Evolutionary conservation across 2,888 invertebrate species (phyloP), one percentile per base, ranked within the genome.

Genomic region (Rotaria magnacalcarata): DNA sequence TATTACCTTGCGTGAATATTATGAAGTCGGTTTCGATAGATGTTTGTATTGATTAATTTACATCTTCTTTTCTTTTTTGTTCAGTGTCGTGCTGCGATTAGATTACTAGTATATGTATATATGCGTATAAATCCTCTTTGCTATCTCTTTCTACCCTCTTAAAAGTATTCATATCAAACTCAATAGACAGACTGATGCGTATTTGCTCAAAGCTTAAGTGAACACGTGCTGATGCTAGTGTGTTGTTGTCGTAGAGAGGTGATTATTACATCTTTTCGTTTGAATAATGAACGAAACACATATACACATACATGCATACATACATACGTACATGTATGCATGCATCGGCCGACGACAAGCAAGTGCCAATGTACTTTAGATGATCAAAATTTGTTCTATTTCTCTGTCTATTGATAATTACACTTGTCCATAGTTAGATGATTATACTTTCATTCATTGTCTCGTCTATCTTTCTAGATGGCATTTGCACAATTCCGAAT

Each of bases 401-500:
- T 67, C 34, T 34, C 34, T 67, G 67, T 67, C 67, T 67, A 67
- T 34, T 67, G 67, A 34, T 67, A 67, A 41, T 67, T 67, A 67
- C 19, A 67, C 67, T 41, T 67, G 67, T 67, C 7, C 16, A 67
- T 67, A 27, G 67, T 6, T 67, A 67, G 67, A 67, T 67, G 67
- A 67, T 27, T 67, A 19, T 6, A 67, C 34, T 67, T 34, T 34
- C 34, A 67, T 67, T 67, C 6, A 67, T 67, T 34, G 19, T 67
- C 14, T 67, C 19, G 67, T 67, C 67, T 67, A 67, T 41, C 16
- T 67, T 34, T 67, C 67, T 67, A 67, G 67, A 80, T 80, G 80
- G 80, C 80, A 80, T 80, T 80, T 80, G 47, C 21, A 80, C 80
- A 80, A 47, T 80, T 80, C 47, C 47, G 80, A 80, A 80, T 80